Base-by-base conservation (phyloP, 2,113 vertebrate genomes). In the Chauna torquata region DNA sequence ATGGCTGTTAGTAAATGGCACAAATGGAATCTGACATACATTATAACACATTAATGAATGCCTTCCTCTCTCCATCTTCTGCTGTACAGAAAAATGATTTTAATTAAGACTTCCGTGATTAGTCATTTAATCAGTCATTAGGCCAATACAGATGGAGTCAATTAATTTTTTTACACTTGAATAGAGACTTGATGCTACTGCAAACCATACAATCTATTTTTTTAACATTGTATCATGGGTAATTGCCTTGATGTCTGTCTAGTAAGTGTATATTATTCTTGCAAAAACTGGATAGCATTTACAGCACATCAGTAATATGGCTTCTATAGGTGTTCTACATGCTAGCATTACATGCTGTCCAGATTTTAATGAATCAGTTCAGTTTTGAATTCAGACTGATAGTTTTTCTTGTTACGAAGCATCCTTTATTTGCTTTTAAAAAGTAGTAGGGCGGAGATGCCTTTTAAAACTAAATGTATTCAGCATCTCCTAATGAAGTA, bases 51-150 rank as follows among this genome's bases (percentile, higher is more conserved):
- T 94, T 96, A 79, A 93, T 83, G 96, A 97, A 96, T 86, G 92
- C 94, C 94, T 97, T 95, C 96, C 95, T 95, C 95, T 94, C 92
- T 95, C 94, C 88, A 92, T 95, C 91, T 94, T 94, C 85, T 49
- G 96, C 97, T 83, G 50, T 91, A 14, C 85, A 96, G 98, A 90
- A 96, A 97, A 98, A 97, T 96, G 95, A 96, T 97, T 97, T 97
- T 98, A 98, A 98, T 98, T 97, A 98, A 98, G 98, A 96, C 96
- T 98, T 98, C 97, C 88, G 92, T 96, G 97, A 98, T 98, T 97
- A 98, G 97, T 98, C 97, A 97, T 97, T 98, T 97, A 97, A 98
- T 98, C 97, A 97, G 97, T 97, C 98, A 97, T 98, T 97, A 97
- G 98, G 97, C 97, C 97, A 95, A 97, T 97, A 96, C 97, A 98